Evolutionary conservation across 2,113 vertebrate species (phyloP).

Genomic region (Ivindomyrus marchei): DNA sequence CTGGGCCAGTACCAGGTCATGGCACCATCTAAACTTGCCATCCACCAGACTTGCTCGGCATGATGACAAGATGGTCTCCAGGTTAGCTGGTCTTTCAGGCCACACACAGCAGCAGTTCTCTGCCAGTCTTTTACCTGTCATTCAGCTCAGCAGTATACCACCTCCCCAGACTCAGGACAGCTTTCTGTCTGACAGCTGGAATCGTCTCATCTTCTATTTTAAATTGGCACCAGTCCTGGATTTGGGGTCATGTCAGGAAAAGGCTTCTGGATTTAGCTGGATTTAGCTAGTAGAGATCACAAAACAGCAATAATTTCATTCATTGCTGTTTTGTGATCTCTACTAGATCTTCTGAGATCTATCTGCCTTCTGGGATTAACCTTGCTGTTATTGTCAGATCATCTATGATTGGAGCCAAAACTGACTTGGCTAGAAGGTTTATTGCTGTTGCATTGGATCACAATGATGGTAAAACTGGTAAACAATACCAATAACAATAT

Average conservation of each 20-base stretch:
- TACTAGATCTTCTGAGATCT: slow-evolving; percentile 2
- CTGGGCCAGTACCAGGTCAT: neutral
- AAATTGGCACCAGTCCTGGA: slow-evolving; percentile 19
- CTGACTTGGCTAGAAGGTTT: slow-evolving; percentile 7
- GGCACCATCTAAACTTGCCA: neutral
- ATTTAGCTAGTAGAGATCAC: neutral
- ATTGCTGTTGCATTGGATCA: neutral
- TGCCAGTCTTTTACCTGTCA: neutral
- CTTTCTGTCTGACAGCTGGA: slow-evolving; percentile 2
- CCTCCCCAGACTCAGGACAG: slow-evolving; percentile 19
- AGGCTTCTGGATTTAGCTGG: slow-evolving; percentile 13
- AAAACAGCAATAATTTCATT: neutral
- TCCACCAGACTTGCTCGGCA: neutral
- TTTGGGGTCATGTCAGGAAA: neutral
- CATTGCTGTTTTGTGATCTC: neutral
- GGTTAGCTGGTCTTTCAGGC: neutral
- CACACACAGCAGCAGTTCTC: neutral
- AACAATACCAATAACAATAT: neutral
- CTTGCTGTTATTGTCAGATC: neutral
- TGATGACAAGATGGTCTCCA: neutral
- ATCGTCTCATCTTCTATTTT: slow-evolving; percentile 4
- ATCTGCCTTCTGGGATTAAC: slow-evolving; percentile 2
- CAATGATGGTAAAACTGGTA: neutral
- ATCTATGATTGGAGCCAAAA: slow-evolving; percentile 18
- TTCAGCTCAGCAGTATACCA: neutral